Conservation (phyloP, 2,797 vertebrate genomes). For the Diplodus sargus region DNA sequence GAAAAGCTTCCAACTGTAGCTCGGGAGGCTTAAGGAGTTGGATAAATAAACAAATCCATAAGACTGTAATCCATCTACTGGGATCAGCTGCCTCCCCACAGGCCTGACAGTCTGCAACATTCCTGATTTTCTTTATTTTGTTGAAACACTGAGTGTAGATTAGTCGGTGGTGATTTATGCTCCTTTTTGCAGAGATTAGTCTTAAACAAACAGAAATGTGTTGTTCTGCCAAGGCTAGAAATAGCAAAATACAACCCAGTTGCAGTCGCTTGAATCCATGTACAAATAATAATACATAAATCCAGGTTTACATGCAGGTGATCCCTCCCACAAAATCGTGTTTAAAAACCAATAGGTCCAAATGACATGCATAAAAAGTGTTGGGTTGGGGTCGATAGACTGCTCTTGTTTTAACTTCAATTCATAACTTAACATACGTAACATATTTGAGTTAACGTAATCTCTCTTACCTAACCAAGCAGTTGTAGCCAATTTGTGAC, state of each 20-base stretch:
- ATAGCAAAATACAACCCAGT: neutral
- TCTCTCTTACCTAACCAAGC: too few relatives aligned
- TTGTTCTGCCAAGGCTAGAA: neutral
- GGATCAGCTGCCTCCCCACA: neutral
- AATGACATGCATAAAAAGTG: too few relatives aligned
- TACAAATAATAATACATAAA: too few relatives aligned
- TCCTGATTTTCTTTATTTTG: constrained; percentile 10
- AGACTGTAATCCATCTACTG: neutral
- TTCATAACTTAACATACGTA: too few relatives aligned
- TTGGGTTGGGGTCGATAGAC: too few relatives aligned
- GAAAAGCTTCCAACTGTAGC: neutral
- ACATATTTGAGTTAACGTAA: too few relatives aligned
- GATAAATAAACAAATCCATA: neutral
- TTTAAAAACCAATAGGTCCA: too few relatives aligned
- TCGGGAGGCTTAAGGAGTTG: constrained; percentile 3
- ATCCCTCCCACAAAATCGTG: too few relatives aligned
- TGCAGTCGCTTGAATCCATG: too few relatives aligned
- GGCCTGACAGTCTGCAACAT: neutral
- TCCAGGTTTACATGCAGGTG: too few relatives aligned
- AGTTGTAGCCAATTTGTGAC: too few relatives aligned
- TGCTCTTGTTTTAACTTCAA: too few relatives aligned
- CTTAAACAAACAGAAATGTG: constrained; percentile 1
- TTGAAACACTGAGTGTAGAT: neutral
- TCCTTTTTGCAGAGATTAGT: constrained; percentile 12
- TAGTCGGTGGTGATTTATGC: constrained; percentile 18